These are phyloP conservation scores for Spicauda simplicius DNA, from an alignment of 2,888 invertebrate genomes.

Conservation along the genomic window DNA sequence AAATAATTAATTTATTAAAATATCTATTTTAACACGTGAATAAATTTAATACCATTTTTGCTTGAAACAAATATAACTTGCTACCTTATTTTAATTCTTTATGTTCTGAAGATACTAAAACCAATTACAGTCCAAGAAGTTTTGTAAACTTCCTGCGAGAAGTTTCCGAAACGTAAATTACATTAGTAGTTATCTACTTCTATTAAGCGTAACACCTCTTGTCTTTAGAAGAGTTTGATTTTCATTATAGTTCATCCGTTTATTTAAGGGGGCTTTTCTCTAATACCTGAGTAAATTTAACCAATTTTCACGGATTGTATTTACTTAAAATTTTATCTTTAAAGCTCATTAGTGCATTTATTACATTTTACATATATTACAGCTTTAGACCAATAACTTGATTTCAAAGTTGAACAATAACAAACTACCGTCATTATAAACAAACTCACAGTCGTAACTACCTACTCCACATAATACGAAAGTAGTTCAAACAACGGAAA, in stretches of 20 bases:
- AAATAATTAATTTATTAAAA: not conserved
- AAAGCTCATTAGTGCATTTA: not conserved
- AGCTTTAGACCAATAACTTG: not conserved
- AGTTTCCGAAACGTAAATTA: conserved; percentile 20
- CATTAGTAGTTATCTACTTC: conserved; percentile 13
- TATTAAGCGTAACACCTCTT: not conserved
- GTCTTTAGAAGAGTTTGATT: not conserved
- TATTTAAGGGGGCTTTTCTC: not conserved
- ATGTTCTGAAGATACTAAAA: not conserved
- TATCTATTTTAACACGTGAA: not conserved
- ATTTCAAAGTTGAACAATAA: not conserved
- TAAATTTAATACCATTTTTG: too few species aligned
- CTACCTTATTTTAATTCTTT: not conserved
- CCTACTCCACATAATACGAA: conserved; percentile 29
- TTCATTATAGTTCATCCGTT: not conserved
- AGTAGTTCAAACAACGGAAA: conserved; percentile 37
- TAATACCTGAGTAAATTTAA: not conserved
- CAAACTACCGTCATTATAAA: conserved; percentile 13
- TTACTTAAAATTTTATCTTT: not conserved
- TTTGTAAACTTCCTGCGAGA: conserved; percentile 7
- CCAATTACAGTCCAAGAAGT: conserved; percentile 23
- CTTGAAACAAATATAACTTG: too few species aligned
- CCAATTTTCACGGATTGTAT: not conserved
- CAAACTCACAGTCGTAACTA: conserved; percentile 24
- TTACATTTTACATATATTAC: not conserved